Evolutionary conservation across 35 echinoderm and acorn worm genomes (phyloP).

Genomic region (Apostichopus japonicus): DNA sequence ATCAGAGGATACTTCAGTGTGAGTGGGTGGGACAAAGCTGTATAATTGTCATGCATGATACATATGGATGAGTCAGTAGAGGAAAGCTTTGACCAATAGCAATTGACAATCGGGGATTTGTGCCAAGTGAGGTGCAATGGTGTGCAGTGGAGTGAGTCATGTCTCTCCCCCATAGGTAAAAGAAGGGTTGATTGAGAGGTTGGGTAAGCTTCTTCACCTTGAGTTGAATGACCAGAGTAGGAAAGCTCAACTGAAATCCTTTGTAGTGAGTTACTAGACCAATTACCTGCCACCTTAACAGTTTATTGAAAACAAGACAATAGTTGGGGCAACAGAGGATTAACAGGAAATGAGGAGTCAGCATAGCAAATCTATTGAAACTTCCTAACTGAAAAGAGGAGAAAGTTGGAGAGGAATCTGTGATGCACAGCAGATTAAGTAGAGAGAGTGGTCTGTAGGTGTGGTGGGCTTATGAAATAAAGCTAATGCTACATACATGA

Average conservation of each 20-base stretch:
- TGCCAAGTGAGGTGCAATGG: background rate
- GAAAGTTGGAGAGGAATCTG: background rate
- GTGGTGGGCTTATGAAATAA: background rate
- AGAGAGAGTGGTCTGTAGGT: background rate
- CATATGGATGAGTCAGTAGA: constrained; percentile 24
- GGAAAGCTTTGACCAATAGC: constrained; percentile 36
- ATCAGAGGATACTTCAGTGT: background rate
- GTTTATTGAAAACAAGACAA: constrained; percentile 9
- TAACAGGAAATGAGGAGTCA: constrained; percentile 27
- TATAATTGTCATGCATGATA: background rate
- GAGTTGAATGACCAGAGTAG: constrained; percentile 29
- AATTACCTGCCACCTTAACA: background rate
- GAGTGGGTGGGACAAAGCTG: background rate
- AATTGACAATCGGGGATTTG: background rate
- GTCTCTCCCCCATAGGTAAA: background rate
- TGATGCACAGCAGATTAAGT: background rate
- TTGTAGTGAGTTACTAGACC: constrained; percentile 25
- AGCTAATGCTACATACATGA: background rate
- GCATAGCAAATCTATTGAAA: background rate
- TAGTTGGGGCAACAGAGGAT: background rate
- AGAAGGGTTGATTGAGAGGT: background rate
- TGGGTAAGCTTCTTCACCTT: constrained; percentile 32
- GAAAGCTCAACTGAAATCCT: background rate
- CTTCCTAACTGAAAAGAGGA: background rate
- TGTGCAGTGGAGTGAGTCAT: background rate